These are phyloP conservation scores for Cosmopolites sordidus DNA, from an alignment of 2,888 invertebrate species.

Conservation along the genomic window DNA sequence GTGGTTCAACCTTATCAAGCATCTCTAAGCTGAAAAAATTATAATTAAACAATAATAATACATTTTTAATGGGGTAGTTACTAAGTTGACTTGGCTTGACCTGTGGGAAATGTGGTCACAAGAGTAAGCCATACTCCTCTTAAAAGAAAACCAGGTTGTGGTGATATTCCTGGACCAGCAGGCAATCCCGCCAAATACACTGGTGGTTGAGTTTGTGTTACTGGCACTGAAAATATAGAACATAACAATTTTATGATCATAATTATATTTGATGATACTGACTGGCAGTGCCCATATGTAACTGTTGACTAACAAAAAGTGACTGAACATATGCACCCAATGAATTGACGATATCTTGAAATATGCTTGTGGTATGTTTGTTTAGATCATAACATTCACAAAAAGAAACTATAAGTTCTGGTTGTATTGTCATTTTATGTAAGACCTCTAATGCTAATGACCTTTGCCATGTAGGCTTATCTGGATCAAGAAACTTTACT, in stretches of 20 bases:
- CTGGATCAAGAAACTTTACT: slow-evolving; percentile 95
- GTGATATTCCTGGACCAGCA: slow-evolving; percentile 72
- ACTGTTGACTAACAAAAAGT: slow-evolving; percentile 71
- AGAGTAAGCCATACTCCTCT: slow-evolving; percentile 90
- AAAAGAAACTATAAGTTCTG: slow-evolving; percentile 82
- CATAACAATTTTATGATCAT: background rate
- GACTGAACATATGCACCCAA: slow-evolving; percentile 93
- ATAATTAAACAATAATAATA: background rate
- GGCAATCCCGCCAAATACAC: slow-evolving; percentile 62
- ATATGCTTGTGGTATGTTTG: slow-evolving; percentile 86
- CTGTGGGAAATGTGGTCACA: slow-evolving; percentile 77
- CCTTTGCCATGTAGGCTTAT: slow-evolving; percentile 95
- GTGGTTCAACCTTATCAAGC: slow-evolving; percentile 93
- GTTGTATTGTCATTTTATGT: slow-evolving; percentile 88
- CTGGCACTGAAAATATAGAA: slow-evolving; percentile 41
- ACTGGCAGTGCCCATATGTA: slow-evolving; percentile 51
- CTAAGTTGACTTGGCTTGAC: slow-evolving; percentile 87
- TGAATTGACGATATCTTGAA: slow-evolving; percentile 92
- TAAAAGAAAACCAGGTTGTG: slow-evolving; percentile 89
- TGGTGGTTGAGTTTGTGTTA: slow-evolving; percentile 59
- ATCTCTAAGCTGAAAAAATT: slow-evolving; percentile 74
- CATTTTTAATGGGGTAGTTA: slow-evolving; percentile 53
- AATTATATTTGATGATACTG: slow-evolving; percentile 26
- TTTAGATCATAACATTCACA: slow-evolving; percentile 95
- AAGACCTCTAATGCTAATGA: slow-evolving; percentile 93